Evolutionary conservation across 2,113 vertebrate species (phyloP).

Genomic region (Sinocyclocheilus grahami): DNA sequence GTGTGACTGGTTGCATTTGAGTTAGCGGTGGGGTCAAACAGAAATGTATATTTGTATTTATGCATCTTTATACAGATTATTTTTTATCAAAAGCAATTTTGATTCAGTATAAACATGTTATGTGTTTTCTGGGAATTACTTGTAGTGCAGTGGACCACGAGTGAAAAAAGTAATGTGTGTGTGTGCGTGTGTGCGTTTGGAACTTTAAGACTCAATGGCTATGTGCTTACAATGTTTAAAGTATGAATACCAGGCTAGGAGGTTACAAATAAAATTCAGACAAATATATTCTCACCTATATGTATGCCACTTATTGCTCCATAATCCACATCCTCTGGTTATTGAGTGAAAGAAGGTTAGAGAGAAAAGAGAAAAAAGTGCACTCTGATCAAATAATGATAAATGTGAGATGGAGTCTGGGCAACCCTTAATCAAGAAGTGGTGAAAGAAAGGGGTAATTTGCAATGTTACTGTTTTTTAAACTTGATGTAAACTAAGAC

Average conservation of each 20-base stretch:
- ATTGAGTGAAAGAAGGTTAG: neutral
- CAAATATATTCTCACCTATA: constrained; percentile 42
- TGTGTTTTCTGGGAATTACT: neutral
- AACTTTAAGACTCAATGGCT: constrained; percentile 2
- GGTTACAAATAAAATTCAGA: neutral
- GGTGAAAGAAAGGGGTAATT: constrained; percentile 1
- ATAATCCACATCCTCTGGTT: constrained; percentile 47
- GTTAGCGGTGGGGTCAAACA: neutral
- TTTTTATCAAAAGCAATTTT: neutral
- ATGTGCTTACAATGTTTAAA: neutral
- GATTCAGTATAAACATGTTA: neutral
- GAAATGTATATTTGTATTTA: neutral
- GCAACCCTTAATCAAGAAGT: constrained; percentile 10
- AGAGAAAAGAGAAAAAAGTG: neutral
- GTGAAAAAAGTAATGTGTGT: too few relatives aligned
- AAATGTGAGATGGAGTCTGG: neutral
- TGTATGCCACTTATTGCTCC: constrained; percentile 41
- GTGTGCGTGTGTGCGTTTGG: neutral
- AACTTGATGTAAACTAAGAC: constrained; percentile 25
- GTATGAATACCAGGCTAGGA: neutral
- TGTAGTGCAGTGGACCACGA: neutral
- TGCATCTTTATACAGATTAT: neutral
- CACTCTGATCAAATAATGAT: constrained; percentile 23
- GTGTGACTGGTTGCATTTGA: neutral
- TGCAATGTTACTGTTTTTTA: constrained; percentile 16